These are phyloP conservation scores for Euleptes europaea DNA, from an alignment of 2,113 vertebrate species.

Conservation along the genomic window DNA sequence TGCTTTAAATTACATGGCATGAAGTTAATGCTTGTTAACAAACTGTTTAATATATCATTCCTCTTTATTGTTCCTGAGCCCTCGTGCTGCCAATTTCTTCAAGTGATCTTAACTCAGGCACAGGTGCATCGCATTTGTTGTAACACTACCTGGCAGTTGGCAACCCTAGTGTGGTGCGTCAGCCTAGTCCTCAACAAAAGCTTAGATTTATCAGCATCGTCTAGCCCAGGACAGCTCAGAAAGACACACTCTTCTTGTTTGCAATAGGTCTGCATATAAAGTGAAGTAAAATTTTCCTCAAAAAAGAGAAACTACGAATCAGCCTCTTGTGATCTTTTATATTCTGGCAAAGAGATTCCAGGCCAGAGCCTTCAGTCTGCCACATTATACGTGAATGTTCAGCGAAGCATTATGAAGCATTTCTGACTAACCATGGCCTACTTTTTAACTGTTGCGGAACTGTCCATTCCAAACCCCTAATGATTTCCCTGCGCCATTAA, in stretches of 20 bases:
- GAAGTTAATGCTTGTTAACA: too few species aligned
- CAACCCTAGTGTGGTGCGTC: neutral
- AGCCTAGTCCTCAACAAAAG: neutral
- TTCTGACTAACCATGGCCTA: conserved; percentile 58
- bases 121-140: too few species aligned
- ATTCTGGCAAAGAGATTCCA: conserved; percentile 15
- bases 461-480: conserved; percentile 60
- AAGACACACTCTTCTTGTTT: neutral
- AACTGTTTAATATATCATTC: too few species aligned
- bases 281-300: neutral
- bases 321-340: neutral
- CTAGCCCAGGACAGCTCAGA: neutral
- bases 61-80: too few species aligned
- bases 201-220: neutral
- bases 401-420: conserved; percentile 22
- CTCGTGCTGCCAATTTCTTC: too few species aligned
- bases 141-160: too few species aligned
- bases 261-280: neutral
- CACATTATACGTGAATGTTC: conserved; percentile 28
- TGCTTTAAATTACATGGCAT: too few species aligned
- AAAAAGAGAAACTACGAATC: neutral
- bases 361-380: conserved; percentile 3
- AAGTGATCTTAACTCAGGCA: too few species aligned
- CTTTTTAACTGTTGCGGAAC: conserved; percentile 12
- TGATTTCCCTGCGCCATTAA: conserved; percentile 63